Conservation (phyloP, 2,797 vertebrate species). For the Phoxinus dragarum region DNA sequence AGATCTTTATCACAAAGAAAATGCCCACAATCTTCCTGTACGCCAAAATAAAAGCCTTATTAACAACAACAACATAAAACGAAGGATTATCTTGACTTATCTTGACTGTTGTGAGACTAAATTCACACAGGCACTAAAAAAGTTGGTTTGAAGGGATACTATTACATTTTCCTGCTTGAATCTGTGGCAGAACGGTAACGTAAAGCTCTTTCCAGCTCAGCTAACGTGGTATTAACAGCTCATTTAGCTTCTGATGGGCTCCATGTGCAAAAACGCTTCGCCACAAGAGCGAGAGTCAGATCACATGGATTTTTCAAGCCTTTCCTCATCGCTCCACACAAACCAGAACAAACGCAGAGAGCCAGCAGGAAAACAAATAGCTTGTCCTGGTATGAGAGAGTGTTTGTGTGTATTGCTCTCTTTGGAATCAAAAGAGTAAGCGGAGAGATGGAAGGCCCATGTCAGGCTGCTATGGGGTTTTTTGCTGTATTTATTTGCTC, state of each 20-base stretch:
- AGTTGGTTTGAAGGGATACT: slow-evolving; percentile 67
- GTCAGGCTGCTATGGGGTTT: slow-evolving; percentile 58
- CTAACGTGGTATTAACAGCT: slow-evolving; percentile 78
- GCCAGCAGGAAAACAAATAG: slow-evolving; percentile 79
- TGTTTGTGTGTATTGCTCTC: slow-evolving; percentile 78
- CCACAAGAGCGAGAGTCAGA: slow-evolving; percentile 77
- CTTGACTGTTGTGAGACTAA: slow-evolving; percentile 61
- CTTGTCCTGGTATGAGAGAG: slow-evolving; percentile 68
- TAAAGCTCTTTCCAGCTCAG: slow-evolving; percentile 78
- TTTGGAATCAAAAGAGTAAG: slow-evolving; percentile 70
- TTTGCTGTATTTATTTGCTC: slow-evolving; percentile 71
- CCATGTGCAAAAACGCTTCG: slow-evolving; percentile 73
- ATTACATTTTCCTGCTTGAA: slow-evolving; percentile 67
- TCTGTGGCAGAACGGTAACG: slow-evolving; percentile 59
- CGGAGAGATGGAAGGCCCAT: slow-evolving; percentile 53
- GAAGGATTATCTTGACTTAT: slow-evolving; percentile 51
- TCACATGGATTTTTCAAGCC: slow-evolving; percentile 75
- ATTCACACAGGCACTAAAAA: slow-evolving; percentile 19
- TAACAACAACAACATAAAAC: slow-evolving; percentile 58
- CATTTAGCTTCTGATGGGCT: slow-evolving; percentile 76
- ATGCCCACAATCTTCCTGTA: slow-evolving; percentile 63
- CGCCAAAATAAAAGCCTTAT: slow-evolving; percentile 68
- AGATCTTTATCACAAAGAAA: slow-evolving; percentile 75
- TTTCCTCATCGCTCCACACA: slow-evolving; percentile 52
- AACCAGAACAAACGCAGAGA: slow-evolving; percentile 56